These are phyloP conservation scores for Charanyca ferruginea DNA, from an alignment of 2,888 invertebrate genomes.

Conservation along the genomic window DNA sequence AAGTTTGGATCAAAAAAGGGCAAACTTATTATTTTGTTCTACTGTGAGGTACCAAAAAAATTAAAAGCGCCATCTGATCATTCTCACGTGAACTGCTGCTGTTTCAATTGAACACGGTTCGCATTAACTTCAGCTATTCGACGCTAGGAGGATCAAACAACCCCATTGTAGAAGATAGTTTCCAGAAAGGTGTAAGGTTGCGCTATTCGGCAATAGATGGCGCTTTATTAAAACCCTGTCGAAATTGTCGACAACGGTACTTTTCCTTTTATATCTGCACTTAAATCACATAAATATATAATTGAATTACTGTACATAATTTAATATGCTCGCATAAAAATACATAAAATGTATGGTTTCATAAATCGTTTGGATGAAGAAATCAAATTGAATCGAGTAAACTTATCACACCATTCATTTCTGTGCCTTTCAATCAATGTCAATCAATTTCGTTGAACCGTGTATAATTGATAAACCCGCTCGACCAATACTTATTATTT, in stretches of 20 bases:
- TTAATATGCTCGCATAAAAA: no score
- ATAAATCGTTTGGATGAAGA: no score
- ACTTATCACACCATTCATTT: neutral
- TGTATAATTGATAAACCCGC: neutral
- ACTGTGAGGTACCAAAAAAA: neutral
- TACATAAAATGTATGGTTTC: no score
- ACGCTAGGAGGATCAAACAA: slow-evolving; percentile 22
- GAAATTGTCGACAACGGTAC: neutral
- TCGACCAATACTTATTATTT: neutral
- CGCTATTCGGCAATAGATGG: slow-evolving; percentile 65
- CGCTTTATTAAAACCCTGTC: slow-evolving; percentile 3
- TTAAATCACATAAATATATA: no score
- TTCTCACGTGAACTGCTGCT: slow-evolving; percentile 4
- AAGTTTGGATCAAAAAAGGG: no score
- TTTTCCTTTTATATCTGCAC: no score
- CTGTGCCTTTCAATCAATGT: neutral
- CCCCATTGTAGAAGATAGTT: neutral
- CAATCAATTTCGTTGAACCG: neutral
- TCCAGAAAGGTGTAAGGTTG: neutral
- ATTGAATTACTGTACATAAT: no score
- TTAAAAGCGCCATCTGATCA: slow-evolving; percentile 28
- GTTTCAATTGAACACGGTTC: neutral
- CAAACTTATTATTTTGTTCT: neutral
- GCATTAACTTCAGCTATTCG: slow-evolving; percentile 43
- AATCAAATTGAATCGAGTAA: neutral